phyloP scores from a whole-genome alignment of 2,888 invertebrate species.

The Aleiodes leptofemur region DNA sequence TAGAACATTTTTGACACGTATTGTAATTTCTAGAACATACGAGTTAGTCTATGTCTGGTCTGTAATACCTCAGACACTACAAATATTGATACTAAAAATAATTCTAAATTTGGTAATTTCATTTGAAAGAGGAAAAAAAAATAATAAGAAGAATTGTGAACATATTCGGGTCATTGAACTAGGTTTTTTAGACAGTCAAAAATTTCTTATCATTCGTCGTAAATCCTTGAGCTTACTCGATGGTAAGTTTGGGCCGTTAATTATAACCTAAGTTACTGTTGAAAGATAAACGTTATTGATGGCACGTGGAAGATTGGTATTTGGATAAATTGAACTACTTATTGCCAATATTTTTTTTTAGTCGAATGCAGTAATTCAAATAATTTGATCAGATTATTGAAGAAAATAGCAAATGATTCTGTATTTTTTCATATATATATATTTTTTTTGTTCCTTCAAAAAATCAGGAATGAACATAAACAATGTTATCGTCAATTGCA shows the following conservation, averaged over 20 bases:
- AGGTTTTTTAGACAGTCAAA: constrained; percentile 13
- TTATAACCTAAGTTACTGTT: constrained; percentile 13
- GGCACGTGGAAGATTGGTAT: constrained; percentile 27
- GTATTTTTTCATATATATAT: no score
- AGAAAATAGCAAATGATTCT: not conserved
- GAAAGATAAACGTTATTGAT: constrained; percentile 18
- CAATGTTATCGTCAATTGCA: no score
- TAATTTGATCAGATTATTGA: not conserved
- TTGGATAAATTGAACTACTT: not conserved
- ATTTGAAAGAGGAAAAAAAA: no score
- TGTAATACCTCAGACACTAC: no score
- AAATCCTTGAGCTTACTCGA: constrained; percentile 21
- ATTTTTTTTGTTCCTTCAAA: no score
- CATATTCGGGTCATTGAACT: constrained; percentile 21
- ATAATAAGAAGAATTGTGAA: not conserved
- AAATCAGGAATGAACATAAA: no score
- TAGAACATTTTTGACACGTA: no score
- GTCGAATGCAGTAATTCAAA: not conserved
- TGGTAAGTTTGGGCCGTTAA: constrained; percentile 16
- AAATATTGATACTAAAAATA: no score
- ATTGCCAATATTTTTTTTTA: not conserved
- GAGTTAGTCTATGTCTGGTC: no score
- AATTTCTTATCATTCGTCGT: constrained; percentile 10
- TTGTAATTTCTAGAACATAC: no score
- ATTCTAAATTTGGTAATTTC: no score